Evolutionary conservation across 2,888 invertebrate species (phyloP).

Genomic region (Dasypolia templi): DNA sequence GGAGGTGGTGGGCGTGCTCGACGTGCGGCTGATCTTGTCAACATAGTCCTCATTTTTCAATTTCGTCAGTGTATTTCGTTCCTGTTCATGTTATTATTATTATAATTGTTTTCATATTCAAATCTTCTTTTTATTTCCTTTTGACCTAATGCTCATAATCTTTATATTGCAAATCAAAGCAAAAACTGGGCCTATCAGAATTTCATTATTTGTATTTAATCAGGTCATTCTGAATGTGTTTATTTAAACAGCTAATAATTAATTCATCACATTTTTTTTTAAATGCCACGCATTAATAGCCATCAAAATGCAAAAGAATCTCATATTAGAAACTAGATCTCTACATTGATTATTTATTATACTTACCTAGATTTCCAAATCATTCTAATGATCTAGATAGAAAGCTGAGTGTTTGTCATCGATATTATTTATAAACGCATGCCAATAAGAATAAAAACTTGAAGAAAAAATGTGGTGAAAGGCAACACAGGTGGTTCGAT

Average conservation of each 20-base stretch:
- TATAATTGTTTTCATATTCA: slow-evolving; percentile 19
- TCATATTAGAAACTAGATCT: slow-evolving; percentile 21
- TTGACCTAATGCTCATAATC: not conserved
- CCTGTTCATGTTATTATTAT: too few relatives aligned
- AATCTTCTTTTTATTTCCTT: not conserved
- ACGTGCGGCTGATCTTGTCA: too few relatives aligned
- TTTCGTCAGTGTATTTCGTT: too few relatives aligned
- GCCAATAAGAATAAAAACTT: slow-evolving; percentile 26
- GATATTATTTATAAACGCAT: slow-evolving; percentile 14
- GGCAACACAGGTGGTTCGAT: slow-evolving; percentile 35
- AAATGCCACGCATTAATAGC: slow-evolving; percentile 6
- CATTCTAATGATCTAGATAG: slow-evolving; percentile 9
- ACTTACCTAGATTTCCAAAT: not conserved
- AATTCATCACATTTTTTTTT: slow-evolving; percentile 22
- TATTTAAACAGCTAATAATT: not conserved
- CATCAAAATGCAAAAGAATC: slow-evolving; percentile 17
- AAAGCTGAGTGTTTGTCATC: slow-evolving; percentile 31
- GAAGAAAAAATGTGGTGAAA: slow-evolving; percentile 53
- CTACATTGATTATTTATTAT: not conserved
- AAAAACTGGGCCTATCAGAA: not conserved
- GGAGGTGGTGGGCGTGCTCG: too few relatives aligned
- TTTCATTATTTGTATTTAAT: not conserved
- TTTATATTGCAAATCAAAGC: not conserved
- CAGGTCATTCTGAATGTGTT: slow-evolving; percentile 7
- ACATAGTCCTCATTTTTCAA: too few relatives aligned